A percentile compares a stretch with the other conserved stretches of the same genome.
Evolutionary conservation across 1,140 invertebrate genomes (phyloP).

Genomic region (Papilio dardanus): DNA sequence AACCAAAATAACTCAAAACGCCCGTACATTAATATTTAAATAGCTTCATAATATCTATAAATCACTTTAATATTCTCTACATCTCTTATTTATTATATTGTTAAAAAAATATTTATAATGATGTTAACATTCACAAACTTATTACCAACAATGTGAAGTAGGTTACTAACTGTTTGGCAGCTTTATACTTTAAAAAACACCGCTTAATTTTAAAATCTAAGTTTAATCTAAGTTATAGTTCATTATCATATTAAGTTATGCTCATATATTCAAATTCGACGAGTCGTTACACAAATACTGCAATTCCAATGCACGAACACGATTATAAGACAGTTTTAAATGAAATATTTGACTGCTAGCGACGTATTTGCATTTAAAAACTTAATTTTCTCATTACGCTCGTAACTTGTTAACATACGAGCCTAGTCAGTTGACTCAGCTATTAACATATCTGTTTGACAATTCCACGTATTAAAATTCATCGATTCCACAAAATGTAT

Average conservation of each 20-base stretch:
- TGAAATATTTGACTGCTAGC: slow-evolving; percentile 13
- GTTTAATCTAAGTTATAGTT: slow-evolving; percentile 10
- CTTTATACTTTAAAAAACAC: background rate
- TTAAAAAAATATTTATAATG: too few relatives aligned
- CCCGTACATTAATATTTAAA: too few relatives aligned
- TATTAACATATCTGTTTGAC: background rate
- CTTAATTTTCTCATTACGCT: slow-evolving; percentile 8
- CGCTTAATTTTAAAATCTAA: background rate
- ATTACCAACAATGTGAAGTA: background rate
- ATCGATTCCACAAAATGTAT: background rate
- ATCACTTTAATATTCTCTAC: too few relatives aligned
- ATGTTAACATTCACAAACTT: background rate
- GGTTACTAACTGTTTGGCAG: background rate
- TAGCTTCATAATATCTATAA: too few relatives aligned
- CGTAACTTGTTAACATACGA: slow-evolving; percentile 6
- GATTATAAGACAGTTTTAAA: slow-evolving; percentile 18
- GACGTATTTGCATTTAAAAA: slow-evolving; percentile 20
- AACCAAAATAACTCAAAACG: too few relatives aligned
- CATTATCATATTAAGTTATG: slow-evolving; percentile 19
- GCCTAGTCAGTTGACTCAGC: background rate
- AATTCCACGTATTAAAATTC: slow-evolving; percentile 2
- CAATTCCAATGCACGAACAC: slow-evolving; percentile 8
- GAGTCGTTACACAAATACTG: background rate
- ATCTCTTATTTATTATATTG: too few relatives aligned
- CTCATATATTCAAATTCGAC: background rate